Evolutionary conservation across 2,113 vertebrate genomes (phyloP), one percentile per base, ranked within the genome.

Genomic region (Phasianus colchicus): DNA sequence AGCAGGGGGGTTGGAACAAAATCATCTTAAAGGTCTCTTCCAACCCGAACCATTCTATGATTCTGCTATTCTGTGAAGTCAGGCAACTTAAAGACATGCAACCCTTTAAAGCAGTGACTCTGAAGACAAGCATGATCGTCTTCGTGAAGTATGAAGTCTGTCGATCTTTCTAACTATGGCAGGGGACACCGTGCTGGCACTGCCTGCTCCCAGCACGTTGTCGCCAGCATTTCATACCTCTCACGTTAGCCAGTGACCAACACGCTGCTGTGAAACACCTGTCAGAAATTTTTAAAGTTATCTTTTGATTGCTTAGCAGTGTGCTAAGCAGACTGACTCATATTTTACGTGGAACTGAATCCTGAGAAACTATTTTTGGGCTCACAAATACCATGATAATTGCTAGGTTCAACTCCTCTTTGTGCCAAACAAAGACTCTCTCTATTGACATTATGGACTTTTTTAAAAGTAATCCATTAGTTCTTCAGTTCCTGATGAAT

Each of bases 391-490:
- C 8, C 11, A 50, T 6, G 7, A 9, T 10, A 77, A 58, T 47
- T 63, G 9, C 36, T 52, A 61, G 6, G 7, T n/a, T 57, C 11
- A 82, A 29, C 16, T 48, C 7, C 13, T 43, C 20, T 52, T 60
- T 63, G 7, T 72, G 5, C 48, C n/a, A 42, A 22, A 17, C 6
- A 43, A 36, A 55, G 21, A 43, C 20, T 13, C 13, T 50, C 9
- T 6, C 15, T 45, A 16, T 2, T 71, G 64, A 80, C 22, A 77
- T n/a, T 11, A 27, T 40, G 25, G 96, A 92, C 78, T 88, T 91
- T 48, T 82, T 76, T 40, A 94, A 86, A 88, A 95, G 58, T 70
- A 95, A 74, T 87, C 82, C 83, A 55, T 92, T 93, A 95, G 69
- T 90, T 87, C 83, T 95, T 88, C 70, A 90, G 65, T 76, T 95